Base-by-base conservation (phyloP, 2,113 vertebrate species). In the Dipodomys stephensi region DNA sequence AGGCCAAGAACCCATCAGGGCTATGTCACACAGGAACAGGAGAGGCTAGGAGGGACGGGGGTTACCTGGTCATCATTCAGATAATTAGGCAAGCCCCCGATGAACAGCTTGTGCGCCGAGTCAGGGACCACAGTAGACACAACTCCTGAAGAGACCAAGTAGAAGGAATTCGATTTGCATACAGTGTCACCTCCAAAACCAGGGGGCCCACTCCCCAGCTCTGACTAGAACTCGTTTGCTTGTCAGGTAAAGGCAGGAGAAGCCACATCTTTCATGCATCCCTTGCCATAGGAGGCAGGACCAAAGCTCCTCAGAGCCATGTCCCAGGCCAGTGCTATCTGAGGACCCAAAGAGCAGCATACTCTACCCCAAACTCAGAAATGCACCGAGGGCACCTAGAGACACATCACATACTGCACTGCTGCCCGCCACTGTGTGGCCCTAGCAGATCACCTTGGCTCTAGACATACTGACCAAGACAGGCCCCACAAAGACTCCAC, bases 61-160 rank as follows among this genome's bases (percentile, higher is more conserved):
- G 78, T 94, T 91, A 99, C 99, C 99, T 99, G 99, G 97, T 99
- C 99, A 85, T 99, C 99, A 20, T 99, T 99, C 97, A 99, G 98
- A 96, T 99, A 99, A 97, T 99, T 99, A 88, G 99, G 99, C 94
- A 99, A 97, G 79, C 99, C 99, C 25, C 97, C 97, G 0, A 99
- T 99, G 95, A 99, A 99, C 81, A 99, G 98, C 97, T 99, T 99
- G 97, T 99, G 99, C 69, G 99, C 99, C 1, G 99, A 99, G 97
- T 99, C 99, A 0, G 99, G 99, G 68, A 99, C 99, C 97, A 99
- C 99, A 4, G 99, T 99, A 94, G 99, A 99, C 83, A 99, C 99
- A 79, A 99, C 99, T 49, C 99, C 99, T 99, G 87, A 2, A 3
- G 53, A 23, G 2, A 91, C 8, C 67, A 28, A 64, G 28, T 0